These are phyloP conservation scores for Loris lydekkerianus DNA, from an alignment of 2,797 vertebrate genomes.

Conservation along the genomic window DNA sequence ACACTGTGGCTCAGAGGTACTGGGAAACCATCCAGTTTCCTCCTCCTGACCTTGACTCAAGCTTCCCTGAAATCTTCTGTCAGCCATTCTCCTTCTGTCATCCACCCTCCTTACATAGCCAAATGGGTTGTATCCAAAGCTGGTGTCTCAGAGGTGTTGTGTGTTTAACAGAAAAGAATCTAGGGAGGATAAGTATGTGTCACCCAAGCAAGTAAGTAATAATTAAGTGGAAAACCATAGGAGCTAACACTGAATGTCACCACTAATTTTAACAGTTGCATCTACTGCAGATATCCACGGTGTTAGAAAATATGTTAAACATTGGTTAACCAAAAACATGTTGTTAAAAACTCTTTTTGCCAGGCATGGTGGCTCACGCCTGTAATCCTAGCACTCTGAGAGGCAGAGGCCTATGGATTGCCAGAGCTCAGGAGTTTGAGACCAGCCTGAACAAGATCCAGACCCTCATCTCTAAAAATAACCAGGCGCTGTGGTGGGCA, in stretches of 20 bases:
- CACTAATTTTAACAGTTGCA: background rate
- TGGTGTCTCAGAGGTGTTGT: background rate
- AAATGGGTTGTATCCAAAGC: background rate
- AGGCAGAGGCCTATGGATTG: too few relatives aligned
- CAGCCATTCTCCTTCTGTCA: background rate
- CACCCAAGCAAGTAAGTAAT: background rate
- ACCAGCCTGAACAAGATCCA: too few relatives aligned
- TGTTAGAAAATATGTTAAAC: background rate
- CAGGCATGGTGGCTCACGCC: too few relatives aligned
- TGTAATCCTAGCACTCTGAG: too few relatives aligned
- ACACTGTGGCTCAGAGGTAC: background rate
- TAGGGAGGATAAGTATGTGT: background rate
- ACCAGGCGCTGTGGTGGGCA: too few relatives aligned
- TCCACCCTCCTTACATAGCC: background rate
- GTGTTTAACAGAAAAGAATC: background rate
- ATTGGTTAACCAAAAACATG: background rate
- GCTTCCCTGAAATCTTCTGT: constrained; percentile 4
- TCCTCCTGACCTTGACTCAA: constrained; percentile 63
- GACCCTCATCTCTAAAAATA: too few relatives aligned
- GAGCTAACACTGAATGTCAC: background rate
- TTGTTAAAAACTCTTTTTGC: background rate
- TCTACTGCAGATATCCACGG: background rate
- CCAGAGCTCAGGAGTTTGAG: too few relatives aligned
- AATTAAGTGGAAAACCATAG: background rate
- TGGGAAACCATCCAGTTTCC: constrained; percentile 34